Evolutionary conservation across 2,888 invertebrate genomes (phyloP), one percentile per base, ranked within the genome.

Genomic region (Agriotes lineatus): DNA sequence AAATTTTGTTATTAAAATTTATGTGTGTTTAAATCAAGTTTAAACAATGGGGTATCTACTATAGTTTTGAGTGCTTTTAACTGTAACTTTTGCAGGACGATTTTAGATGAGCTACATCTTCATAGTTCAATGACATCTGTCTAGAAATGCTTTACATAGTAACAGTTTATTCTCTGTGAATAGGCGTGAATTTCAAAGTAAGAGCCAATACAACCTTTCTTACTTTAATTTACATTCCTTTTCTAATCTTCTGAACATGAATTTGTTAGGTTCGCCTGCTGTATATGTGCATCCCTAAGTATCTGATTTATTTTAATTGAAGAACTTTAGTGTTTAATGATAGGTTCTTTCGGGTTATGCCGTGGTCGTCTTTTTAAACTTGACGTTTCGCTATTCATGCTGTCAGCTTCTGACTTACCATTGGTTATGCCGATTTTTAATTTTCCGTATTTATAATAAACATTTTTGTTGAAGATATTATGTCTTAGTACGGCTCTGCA

Each of bases 181-280:
- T 2, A 63, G 2, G 1, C 12, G 16, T 7, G 63, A 56, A 7
- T 30, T 14, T 48, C 35, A 18, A 9, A 30, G 30, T 14, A 63
- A 14, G 12, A 70, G 22, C 70, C 70, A 67, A 16, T 67, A 42
- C 58, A 62, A n/a, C n/a, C 42, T 48, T 63, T 67, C 54, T 37
- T 2, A 42, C 3, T 14, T 42, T 42, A 2, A 69, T 19, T 1
- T 58, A 45, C 1, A 71, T 45, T 19, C 70, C 63, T 20, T 65
- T 67, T 9, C 71, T 33, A 54, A 72, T 74, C 7, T 57, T 52
- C 19, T 18, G 59, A 4, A 71, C 57, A 25, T 71, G 74, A 5
- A 19, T 39, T 57, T 37, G 48, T 70, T 68, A 73, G 2, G 56
- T 73, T 7, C 70, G 56, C 19, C 52, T 35, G 12, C 7, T 44